phyloP scores from a whole-genome alignment of 2,113 vertebrate species.

The Oceanites oceanicus region DNA sequence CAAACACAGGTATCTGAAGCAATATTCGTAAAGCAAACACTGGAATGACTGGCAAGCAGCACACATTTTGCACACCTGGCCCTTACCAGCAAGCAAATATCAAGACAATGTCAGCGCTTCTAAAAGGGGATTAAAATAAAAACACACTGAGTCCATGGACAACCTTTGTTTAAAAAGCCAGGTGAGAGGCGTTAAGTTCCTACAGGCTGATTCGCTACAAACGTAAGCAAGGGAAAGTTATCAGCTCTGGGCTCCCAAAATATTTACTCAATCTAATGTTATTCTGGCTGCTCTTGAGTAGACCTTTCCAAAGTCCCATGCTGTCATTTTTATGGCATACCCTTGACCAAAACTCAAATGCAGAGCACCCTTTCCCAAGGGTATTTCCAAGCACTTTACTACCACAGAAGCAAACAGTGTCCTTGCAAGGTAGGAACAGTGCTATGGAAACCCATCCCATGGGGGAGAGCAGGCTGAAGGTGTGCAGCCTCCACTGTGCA shows the following conservation, averaged over 20 bases:
- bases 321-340: background rate
- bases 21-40: background rate
- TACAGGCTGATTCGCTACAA: background rate
- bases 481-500: background rate
- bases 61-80: background rate
- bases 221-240: background rate
- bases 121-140: conserved; percentile 9
- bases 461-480: background rate
- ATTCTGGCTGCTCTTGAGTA: background rate
- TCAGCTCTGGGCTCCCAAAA: background rate
- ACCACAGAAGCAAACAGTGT: background rate
- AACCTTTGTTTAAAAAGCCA: conserved; percentile 12
- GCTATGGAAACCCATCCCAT: background rate
- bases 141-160: background rate
- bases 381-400: background rate
- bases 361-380: background rate
- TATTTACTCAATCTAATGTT: background rate
- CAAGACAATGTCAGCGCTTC: background rate
- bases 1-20: background rate
- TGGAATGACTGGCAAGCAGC: background rate
- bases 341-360: background rate
- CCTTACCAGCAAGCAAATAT: background rate
- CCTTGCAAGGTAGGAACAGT: background rate
- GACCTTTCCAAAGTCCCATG: background rate
- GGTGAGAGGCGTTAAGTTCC: background rate